These are phyloP conservation scores for Trichogramma evanescens DNA, from an alignment of 2,888 invertebrate species.

Conservation along the genomic window DNA sequence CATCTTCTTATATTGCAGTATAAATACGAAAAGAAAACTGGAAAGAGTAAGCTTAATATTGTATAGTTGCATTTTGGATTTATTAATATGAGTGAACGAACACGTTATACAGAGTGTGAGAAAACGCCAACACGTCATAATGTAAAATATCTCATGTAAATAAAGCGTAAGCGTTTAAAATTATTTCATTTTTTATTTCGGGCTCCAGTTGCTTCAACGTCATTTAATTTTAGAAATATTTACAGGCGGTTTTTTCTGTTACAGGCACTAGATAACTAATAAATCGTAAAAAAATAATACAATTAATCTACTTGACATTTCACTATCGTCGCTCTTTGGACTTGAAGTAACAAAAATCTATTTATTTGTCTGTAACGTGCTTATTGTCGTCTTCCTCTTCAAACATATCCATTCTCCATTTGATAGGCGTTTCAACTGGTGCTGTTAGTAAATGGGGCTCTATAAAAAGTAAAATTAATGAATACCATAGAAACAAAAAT, in stretches of 20 bases:
- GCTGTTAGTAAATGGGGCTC: slow-evolving; percentile 57
- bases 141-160: slow-evolving; percentile 22
- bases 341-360: too few species aligned
- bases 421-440: slow-evolving; percentile 52
- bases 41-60: slow-evolving; percentile 4
- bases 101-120: slow-evolving; percentile 17
- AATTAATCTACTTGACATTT: too few species aligned
- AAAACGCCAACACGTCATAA: slow-evolving; percentile 16
- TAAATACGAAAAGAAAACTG: slow-evolving; percentile 1
- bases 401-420: slow-evolving; percentile 54
- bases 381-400: neutral
- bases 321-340: too few species aligned
- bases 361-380: too few species aligned
- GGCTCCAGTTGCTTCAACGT: neutral
- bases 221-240: neutral
- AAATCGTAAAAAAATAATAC: too few species aligned
- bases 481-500: neutral
- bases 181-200: slow-evolving; percentile 4
- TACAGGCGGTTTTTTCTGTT: neutral
- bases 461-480: slow-evolving; percentile 43
- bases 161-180: slow-evolving; percentile 21
- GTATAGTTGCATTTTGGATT: slow-evolving; percentile 19
- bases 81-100: slow-evolving; percentile 17
- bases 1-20: slow-evolving; percentile 2
- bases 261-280: too few species aligned